These are phyloP conservation scores for Lepus oiostolus DNA, from an alignment of 2,797 vertebrate species.

Conservation along the genomic window DNA sequence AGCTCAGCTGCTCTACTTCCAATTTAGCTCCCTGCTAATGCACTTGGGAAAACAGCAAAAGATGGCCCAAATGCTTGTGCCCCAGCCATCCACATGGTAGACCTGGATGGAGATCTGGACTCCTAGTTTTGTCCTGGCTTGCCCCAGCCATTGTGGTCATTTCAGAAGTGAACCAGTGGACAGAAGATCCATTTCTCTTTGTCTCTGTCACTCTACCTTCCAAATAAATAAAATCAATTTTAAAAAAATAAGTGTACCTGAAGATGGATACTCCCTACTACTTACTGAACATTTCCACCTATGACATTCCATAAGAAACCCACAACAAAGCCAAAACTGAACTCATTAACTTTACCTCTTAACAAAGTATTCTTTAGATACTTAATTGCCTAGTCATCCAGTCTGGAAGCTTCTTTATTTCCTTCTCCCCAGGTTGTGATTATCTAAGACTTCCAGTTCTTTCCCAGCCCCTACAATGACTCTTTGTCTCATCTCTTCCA, in stretches of 20 bases:
- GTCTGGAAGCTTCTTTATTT: slow-evolving; percentile 34
- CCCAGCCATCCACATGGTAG: background rate
- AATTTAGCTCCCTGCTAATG: too few species aligned
- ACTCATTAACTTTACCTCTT: background rate
- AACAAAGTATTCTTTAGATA: too few species aligned
- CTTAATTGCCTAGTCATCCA: background rate
- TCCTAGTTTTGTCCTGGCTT: too few species aligned
- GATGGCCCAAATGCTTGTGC: background rate
- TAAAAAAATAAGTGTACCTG: too few species aligned
- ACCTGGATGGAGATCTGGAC: too few species aligned
- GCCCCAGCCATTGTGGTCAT: too few species aligned
- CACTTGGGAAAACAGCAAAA: too few species aligned
- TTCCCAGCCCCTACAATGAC: background rate
- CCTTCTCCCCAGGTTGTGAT: slow-evolving; percentile 33
- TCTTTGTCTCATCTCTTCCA: background rate
- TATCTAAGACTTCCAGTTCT: slow-evolving; percentile 23
- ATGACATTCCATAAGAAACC: background rate
- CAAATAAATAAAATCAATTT: background rate
- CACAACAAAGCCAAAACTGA: slow-evolving; percentile 20
- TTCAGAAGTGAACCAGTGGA: too few species aligned
- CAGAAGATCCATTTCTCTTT: too few species aligned
- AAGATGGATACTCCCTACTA: background rate
- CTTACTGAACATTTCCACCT: background rate
- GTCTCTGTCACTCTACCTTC: too few species aligned
- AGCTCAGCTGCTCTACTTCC: too few species aligned